Percentiles rank a stretch among this genome's conserved stretches.
phyloP scores from a whole-genome alignment of 2,888 invertebrate genomes.

The Seira ritae region DNA sequence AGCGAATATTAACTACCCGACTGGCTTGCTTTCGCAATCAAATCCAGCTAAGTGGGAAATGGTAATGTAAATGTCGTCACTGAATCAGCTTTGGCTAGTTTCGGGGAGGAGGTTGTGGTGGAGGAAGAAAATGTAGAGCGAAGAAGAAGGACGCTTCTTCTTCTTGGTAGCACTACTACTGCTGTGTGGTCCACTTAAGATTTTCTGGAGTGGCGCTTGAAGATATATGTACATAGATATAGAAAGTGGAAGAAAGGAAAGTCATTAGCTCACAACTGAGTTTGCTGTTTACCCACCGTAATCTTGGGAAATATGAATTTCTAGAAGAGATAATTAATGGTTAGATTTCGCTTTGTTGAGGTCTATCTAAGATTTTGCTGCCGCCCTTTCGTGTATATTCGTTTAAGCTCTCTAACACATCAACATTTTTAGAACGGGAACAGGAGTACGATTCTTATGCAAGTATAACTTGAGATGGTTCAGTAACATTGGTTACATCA shows the following conservation, averaged over 20 bases:
- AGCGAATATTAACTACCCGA: neutral
- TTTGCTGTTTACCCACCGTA: too few species aligned
- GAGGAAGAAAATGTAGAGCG: neutral
- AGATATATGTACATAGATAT: too few species aligned
- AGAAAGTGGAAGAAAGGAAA: too few species aligned
- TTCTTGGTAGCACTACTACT: neutral
- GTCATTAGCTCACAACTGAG: too few species aligned
- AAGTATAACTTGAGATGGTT: neutral
- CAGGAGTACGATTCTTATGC: neutral
- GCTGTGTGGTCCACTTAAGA: neutral
- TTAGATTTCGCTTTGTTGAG: neutral
- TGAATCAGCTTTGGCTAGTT: too few species aligned
- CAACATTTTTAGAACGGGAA: neutral
- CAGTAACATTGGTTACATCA: too few species aligned
- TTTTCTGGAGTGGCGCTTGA: neutral
- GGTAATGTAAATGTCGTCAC: conserved; percentile 1
- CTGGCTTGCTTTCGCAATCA: neutral
- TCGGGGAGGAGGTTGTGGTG: neutral
- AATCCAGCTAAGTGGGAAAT: neutral
- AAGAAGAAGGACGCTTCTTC: too few species aligned
- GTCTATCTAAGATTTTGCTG: neutral
- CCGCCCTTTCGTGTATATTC: neutral
- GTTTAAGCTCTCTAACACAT: too few species aligned
- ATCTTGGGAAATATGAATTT: too few species aligned
- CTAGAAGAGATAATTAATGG: neutral